Percentiles rank a stretch among this genome's conserved stretches.
These are phyloP conservation scores for Morpho deidamia DNA, from an alignment of 2,888 invertebrate species.

Conservation along the genomic window DNA sequence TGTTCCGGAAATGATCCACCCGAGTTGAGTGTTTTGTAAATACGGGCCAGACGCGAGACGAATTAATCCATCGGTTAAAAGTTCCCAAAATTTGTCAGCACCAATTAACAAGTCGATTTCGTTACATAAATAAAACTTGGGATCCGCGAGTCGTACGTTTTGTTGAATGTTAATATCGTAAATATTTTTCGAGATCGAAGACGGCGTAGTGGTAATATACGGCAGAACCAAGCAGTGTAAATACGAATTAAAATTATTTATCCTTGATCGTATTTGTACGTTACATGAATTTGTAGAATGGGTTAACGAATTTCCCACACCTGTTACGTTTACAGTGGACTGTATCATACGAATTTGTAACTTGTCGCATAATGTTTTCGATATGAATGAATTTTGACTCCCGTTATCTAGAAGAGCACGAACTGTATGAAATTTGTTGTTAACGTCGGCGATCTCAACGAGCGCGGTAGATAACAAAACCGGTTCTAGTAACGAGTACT, in stretches of 20 bases:
- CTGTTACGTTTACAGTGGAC: constrained; percentile 27
- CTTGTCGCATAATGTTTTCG: constrained; percentile 20
- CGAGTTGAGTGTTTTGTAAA: constrained; percentile 25
- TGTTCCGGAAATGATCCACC: constrained; percentile 27
- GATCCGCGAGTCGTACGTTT: constrained; percentile 18
- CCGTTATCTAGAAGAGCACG: constrained; percentile 26
- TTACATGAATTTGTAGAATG: constrained; percentile 21
- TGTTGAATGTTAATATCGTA: constrained; percentile 3
- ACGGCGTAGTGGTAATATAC: background rate
- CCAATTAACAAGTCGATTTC: constrained; percentile 23
- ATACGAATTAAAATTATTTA: constrained; percentile 5
- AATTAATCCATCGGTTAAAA: constrained; percentile 18
- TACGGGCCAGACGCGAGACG: constrained; percentile 23
- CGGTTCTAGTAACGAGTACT: background rate
- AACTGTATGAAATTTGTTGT: constrained; percentile 13
- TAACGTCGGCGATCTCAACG: constrained; percentile 16
- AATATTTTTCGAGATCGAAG: background rate
- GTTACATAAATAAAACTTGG: constrained; percentile 5
- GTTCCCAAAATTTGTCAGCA: constrained; percentile 25
- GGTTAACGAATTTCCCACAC: constrained; percentile 22
- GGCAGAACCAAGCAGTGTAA: constrained; percentile 24
- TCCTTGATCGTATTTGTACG: constrained; percentile 15
- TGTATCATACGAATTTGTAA: constrained; percentile 24
- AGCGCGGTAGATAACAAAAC: constrained; percentile 27
- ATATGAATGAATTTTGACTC: constrained; percentile 26